Conservation (phyloP, 2,113 vertebrate genomes). For the Brachyhypopomus gauderio region DNA sequence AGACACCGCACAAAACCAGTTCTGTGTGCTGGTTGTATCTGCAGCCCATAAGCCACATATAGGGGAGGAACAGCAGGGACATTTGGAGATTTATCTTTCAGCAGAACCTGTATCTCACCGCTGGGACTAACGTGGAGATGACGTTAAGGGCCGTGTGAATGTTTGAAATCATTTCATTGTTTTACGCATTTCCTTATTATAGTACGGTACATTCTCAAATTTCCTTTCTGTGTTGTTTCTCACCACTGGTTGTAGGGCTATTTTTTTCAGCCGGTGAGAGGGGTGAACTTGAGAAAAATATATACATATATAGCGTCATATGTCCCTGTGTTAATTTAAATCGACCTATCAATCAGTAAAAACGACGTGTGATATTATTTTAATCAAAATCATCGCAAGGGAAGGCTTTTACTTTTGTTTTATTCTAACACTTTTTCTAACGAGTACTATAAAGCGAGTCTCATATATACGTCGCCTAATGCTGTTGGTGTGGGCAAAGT, state of each 20-base stretch:
- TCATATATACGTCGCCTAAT: background rate
- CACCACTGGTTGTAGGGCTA: background rate
- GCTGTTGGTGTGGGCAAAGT: conserved; percentile 18
- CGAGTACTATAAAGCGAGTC: background rate
- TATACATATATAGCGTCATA: no score
- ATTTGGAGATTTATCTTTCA: no score
- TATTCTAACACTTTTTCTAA: background rate
- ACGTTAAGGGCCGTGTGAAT: no score
- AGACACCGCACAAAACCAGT: background rate
- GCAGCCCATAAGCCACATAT: conserved; percentile 31
- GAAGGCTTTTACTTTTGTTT: background rate
- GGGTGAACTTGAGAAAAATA: background rate
- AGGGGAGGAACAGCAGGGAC: background rate
- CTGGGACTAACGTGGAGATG: no score
- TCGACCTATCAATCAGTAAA: background rate
- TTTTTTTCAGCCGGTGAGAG: background rate
- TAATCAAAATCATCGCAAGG: no score
- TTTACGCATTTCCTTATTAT: conserved; percentile 1
- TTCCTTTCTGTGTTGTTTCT: background rate
- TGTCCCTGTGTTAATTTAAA: background rate
- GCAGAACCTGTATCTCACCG: no score
- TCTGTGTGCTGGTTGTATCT: conserved; percentile 24
- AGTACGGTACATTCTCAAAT: background rate
- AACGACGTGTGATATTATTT: background rate
- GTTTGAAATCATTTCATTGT: background rate